These are phyloP conservation scores for Agonopterix subpropinquella DNA, from an alignment of 2,888 invertebrate species.

Conservation along the genomic window DNA sequence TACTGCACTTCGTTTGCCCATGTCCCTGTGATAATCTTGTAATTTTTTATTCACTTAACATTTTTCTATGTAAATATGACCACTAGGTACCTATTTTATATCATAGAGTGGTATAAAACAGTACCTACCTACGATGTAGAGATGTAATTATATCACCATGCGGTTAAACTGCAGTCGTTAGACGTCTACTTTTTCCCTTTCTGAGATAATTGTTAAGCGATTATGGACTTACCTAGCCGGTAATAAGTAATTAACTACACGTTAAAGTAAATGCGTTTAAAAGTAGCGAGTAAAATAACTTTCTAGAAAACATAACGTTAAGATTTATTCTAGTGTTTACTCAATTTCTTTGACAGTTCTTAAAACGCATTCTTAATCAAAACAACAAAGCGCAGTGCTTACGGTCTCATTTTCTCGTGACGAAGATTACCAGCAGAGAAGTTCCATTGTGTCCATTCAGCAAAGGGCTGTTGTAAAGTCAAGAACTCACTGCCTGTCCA, in stretches of 20 bases:
- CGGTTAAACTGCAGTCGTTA: conserved; percentile 19
- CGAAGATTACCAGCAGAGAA: conserved; percentile 55
- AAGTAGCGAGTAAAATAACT: neutral
- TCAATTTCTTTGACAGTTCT: too few relatives aligned
- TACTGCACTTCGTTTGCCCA: too few relatives aligned
- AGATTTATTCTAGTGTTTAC: neutral
- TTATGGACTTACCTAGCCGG: neutral
- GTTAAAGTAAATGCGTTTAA: too few relatives aligned
- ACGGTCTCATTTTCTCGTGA: conserved; percentile 68
- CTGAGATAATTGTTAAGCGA: conserved; percentile 3
- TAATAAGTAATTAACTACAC: too few relatives aligned
- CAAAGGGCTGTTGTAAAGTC: conserved; percentile 32
- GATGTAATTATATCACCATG: conserved; percentile 35
- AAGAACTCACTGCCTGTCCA: conserved; percentile 38
- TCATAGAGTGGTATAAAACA: neutral
- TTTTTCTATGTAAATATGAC: too few relatives aligned
- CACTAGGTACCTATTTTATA: too few relatives aligned
- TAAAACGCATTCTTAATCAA: too few relatives aligned
- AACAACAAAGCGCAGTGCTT: conserved; percentile 42
- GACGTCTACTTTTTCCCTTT: conserved; percentile 11
- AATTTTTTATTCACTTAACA: too few relatives aligned
- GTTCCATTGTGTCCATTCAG: conserved; percentile 56
- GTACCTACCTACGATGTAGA: conserved; percentile 3
- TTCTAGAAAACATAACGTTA: too few relatives aligned
- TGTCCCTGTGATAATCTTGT: too few relatives aligned